Evolutionary conservation across 2,113 vertebrate species (phyloP), one percentile per base, ranked within the genome.

Genomic region (Atlantisia rogersi): DNA sequence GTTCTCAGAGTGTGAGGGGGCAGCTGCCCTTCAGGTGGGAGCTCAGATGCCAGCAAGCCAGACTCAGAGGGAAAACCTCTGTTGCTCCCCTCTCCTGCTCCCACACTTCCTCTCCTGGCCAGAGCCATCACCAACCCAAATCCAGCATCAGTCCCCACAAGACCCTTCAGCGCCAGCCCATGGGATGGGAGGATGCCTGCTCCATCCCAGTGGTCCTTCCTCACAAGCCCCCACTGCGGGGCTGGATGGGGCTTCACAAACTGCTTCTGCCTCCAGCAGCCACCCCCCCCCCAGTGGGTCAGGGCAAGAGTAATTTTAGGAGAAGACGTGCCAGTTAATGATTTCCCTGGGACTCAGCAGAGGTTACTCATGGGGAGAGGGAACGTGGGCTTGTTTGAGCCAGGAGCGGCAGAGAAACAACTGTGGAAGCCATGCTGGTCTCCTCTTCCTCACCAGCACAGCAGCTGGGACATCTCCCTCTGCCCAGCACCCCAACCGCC

Each of bases 261-360:
- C 75, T 7, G 37, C 90, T 90, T 70, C 68, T 35, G 4, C 81
- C 81, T 65, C 56, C 62, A 77, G 96, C 71, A 56, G 70, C 80
- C 44, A 5, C 79, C 88, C 73, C 65, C 52, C 42, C 69, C 92
- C 86, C 85, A 88, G 93, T 70, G 86, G 96, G 94, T 94, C 92
- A 56, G 95, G 87, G 82, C 92, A 86, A 91, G 69, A 31, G 19
- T 15, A 15, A 86, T 90, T 91, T 97, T 88, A 92, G 91, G 94
- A 94, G 11, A 96, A 95, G 82, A 81, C 21, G 4, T 92, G 85
- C 92, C 76, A 95, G 92, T 94, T 90, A 92, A 94, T 21, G 21
- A 96, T 97, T 97, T 96, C 95, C 86, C 40, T 5, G 70, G 95
- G 95, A 97, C 95, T 96, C 95, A 97, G 76, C 96, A 84, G 80